Evolutionary conservation across 2,797 vertebrate species (phyloP).

Genomic region (Botia almorhae): DNA sequence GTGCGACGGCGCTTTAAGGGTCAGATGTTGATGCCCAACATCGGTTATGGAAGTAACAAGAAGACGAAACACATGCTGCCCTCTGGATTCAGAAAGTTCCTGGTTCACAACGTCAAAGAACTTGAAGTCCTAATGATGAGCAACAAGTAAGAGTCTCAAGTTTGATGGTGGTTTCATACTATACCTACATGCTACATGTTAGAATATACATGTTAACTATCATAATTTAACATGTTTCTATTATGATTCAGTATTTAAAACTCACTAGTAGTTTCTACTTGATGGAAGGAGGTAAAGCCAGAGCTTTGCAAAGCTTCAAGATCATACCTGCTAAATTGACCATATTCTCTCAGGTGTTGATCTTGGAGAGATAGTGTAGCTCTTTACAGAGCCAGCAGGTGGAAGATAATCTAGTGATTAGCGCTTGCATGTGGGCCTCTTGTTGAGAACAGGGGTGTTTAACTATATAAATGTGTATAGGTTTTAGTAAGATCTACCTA

Average conservation of each 20-base stretch:
- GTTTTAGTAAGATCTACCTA: too few relatives aligned
- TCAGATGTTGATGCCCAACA: constrained; percentile 98
- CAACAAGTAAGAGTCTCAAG: constrained; percentile 87
- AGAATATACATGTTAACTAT: neutral
- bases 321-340: constrained; percentile 74
- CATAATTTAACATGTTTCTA: too few relatives aligned
- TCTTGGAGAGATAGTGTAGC: constrained; percentile 75
- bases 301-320: constrained; percentile 65
- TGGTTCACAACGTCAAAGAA: constrained; percentile 96
- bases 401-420: constrained; percentile 63
- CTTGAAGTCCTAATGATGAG: constrained; percentile 98
- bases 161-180: neutral
- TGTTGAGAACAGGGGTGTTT: too few relatives aligned
- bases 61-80: constrained; percentile 99
- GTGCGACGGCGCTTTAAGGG: constrained; percentile 97
- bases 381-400: constrained; percentile 62
- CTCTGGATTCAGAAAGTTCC: constrained; percentile 93
- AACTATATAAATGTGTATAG: too few relatives aligned
- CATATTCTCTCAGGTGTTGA: constrained; percentile 77
- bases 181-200: neutral
- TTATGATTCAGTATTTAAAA: too few relatives aligned
- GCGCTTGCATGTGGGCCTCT: neutral
- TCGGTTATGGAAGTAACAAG: constrained; percentile 97
- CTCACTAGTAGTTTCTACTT: neutral
- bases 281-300: neutral